Conservation (phyloP, 2,113 vertebrate species). For the Plecotus auritus region DNA sequence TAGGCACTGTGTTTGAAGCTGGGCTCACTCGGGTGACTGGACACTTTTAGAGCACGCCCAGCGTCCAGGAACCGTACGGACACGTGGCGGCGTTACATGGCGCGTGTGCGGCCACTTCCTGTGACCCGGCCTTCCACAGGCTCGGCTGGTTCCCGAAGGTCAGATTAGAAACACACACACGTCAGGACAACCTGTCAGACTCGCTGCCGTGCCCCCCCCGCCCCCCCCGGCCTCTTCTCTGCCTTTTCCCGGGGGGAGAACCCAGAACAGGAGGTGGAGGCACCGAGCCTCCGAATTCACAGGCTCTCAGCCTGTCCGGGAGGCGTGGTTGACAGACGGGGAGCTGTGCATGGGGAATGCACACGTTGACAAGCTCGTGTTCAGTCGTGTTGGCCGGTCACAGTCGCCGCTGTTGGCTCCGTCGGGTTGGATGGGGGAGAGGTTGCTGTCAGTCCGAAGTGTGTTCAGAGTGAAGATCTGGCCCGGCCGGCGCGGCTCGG, state of each 20-base stretch:
- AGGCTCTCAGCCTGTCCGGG: neutral
- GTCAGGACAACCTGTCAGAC: neutral
- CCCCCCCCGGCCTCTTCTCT: neutral
- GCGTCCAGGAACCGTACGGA: neutral
- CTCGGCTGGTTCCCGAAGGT: conserved; percentile 19
- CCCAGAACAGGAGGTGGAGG: neutral
- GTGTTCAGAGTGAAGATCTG: conserved; percentile 1
- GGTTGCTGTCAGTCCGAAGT: neutral
- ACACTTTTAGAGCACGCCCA: neutral
- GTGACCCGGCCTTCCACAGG: neutral
- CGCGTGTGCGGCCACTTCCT: neutral
- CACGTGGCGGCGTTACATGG: neutral
- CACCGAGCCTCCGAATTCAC: neutral
- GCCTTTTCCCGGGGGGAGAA: neutral
- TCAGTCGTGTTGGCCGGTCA: neutral
- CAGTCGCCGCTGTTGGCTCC: neutral
- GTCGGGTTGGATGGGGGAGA: neutral
- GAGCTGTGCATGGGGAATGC: neutral
- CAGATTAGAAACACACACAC: neutral
- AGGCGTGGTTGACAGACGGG: neutral
- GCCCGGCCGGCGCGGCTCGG: too few species aligned
- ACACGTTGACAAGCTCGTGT: neutral
- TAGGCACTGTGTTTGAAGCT: too few species aligned
- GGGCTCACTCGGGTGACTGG: neutral
- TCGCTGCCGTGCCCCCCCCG: neutral